These are phyloP conservation scores for Cosmia trapezina DNA, from an alignment of 2,888 invertebrate genomes.

Conservation along the genomic window DNA sequence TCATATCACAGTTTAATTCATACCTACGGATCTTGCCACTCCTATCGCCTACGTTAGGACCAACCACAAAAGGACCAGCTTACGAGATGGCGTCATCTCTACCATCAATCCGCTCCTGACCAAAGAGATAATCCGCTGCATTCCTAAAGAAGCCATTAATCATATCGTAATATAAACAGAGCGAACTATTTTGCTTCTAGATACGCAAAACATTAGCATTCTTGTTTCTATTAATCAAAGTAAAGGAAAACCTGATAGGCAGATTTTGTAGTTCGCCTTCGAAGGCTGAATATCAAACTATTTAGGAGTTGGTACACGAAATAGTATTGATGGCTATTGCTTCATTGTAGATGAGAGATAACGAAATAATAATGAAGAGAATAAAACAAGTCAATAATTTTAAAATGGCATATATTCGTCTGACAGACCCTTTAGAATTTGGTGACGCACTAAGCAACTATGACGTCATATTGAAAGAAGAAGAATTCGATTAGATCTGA, in stretches of 20 bases:
- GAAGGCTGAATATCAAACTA: constrained; percentile 59
- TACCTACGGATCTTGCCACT: constrained; percentile 44
- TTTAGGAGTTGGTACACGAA: constrained; percentile 29
- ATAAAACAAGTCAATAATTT: neutral
- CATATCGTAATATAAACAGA: constrained; percentile 64
- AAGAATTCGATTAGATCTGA: constrained; percentile 2
- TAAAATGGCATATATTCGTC: neutral
- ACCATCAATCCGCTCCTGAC: constrained; percentile 54
- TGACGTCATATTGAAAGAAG: constrained; percentile 6
- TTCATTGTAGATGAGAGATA: constrained; percentile 17
- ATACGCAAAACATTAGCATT: constrained; percentile 72
- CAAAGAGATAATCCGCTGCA: constrained; percentile 56
- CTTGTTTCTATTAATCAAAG: constrained; percentile 72
- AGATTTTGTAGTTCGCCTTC: constrained; percentile 63
- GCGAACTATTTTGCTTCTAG: constrained; percentile 66
- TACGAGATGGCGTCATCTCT: constrained; percentile 49
- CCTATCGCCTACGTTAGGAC: constrained; percentile 42
- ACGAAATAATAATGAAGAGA: neutral
- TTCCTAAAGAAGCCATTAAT: constrained; percentile 62
- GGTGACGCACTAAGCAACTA: constrained; percentile 16
- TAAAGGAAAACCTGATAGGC: constrained; percentile 60
- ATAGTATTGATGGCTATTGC: constrained; percentile 42
- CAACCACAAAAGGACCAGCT: constrained; percentile 49
- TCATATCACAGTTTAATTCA: constrained; percentile 21
- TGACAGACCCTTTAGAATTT: neutral